Evolutionary conservation across 2,888 invertebrate species (phyloP).

Genomic region (Cantharis flavilabris): DNA sequence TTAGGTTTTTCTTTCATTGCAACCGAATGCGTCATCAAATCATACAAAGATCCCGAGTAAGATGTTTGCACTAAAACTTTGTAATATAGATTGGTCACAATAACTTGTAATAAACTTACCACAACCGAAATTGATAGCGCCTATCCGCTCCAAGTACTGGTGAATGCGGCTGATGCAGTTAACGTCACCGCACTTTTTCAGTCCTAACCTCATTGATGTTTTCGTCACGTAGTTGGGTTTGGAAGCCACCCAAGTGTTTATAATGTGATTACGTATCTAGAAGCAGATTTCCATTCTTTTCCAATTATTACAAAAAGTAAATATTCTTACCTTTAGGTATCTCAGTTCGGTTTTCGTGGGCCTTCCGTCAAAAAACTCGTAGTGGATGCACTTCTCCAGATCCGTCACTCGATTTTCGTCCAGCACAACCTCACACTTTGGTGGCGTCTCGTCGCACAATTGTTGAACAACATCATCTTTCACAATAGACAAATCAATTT

Average conservation of each 20-base stretch:
- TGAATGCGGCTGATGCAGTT: constrained; percentile 65
- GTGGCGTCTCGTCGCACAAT: constrained; percentile 53
- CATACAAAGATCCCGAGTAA: constrained; percentile 49
- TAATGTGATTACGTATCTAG: constrained; percentile 63
- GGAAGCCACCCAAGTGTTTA: constrained; percentile 59
- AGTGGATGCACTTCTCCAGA: constrained; percentile 60
- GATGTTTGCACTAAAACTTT: constrained; percentile 48
- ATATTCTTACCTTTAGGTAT: constrained; percentile 56
- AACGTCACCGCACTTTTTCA: constrained; percentile 67
- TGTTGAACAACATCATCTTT: constrained; percentile 39
- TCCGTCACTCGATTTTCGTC: constrained; percentile 54
- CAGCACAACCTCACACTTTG: constrained; percentile 54
- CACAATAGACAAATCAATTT: constrained; percentile 19
- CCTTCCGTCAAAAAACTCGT: constrained; percentile 62
- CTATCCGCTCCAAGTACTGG: constrained; percentile 64
- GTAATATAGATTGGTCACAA: neutral
- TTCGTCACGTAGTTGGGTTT: constrained; percentile 64
- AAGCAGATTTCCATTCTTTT: neutral
- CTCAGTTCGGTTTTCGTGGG: constrained; percentile 61
- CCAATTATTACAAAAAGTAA: too few relatives aligned
- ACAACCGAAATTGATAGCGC: constrained; percentile 67
- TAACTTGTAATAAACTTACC: constrained; percentile 50
- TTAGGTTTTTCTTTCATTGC: neutral
- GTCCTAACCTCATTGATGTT: constrained; percentile 61
- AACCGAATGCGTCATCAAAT: constrained; percentile 35